Evolutionary conservation across 2,888 invertebrate genomes (phyloP).

Genomic region (Ichneumon xanthorius): DNA sequence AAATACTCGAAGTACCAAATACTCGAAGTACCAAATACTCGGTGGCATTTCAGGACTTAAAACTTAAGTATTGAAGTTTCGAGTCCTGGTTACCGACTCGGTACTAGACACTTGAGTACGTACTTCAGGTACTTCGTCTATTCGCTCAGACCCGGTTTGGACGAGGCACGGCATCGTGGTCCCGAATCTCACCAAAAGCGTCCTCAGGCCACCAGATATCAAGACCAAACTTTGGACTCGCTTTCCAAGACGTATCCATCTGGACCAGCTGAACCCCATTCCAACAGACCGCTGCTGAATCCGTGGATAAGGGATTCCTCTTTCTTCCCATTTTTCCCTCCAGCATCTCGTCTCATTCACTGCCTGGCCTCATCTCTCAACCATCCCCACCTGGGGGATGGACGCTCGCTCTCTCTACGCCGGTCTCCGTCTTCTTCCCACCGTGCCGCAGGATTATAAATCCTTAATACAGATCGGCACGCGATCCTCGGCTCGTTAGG

Average conservation of each 20-base stretch:
- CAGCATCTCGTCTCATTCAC: neutral
- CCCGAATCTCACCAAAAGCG: conserved; percentile 2
- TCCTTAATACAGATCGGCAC: conserved; percentile 85
- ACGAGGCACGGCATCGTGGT: conserved; percentile 6
- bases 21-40: too few species aligned
- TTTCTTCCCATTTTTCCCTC: neutral
- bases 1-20: too few species aligned
- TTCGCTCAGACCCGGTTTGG: neutral
- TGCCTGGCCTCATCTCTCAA: neutral
- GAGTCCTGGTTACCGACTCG: too few species aligned
- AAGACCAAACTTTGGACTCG: neutral
- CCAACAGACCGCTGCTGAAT: too few species aligned
- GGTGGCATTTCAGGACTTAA: too few species aligned
- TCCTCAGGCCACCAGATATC: neutral
- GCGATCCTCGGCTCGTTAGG: conserved; percentile 84
- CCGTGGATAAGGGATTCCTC: neutral
- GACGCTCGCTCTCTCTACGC: conserved; percentile 1
- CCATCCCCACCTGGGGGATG: neutral
- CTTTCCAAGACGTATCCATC: neutral
- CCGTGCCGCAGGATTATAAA: conserved; percentile 81
- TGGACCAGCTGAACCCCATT: neutral
- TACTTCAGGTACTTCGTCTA: too few species aligned
- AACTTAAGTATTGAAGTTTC: too few species aligned
- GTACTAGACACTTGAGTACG: too few species aligned
- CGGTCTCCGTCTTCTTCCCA: conserved; percentile 17